These are phyloP conservation scores for Coilia nasus DNA, from an alignment of 2,797 vertebrate species.

Conservation along the genomic window DNA sequence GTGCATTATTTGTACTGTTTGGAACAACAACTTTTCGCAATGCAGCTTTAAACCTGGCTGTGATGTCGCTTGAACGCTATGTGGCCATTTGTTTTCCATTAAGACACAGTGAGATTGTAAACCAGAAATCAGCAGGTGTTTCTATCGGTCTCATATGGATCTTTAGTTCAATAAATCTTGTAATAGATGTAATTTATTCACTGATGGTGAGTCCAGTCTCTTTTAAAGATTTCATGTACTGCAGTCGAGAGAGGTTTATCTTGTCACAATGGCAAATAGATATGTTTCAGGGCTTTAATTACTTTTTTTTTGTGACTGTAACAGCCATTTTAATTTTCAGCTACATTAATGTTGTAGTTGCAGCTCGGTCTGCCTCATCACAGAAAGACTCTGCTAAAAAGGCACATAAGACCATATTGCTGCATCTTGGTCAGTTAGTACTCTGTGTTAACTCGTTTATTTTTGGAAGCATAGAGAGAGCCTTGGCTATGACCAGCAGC, in stretches of 20 bases:
- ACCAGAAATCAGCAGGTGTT: constrained; percentile 54
- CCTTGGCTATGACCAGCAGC: background rate
- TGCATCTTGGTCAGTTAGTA: constrained; percentile 53
- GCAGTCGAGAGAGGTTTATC: constrained; percentile 38
- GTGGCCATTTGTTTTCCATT: constrained; percentile 69
- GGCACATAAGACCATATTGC: constrained; percentile 47
- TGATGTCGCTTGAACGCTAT: constrained; percentile 72
- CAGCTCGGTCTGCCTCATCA: constrained; percentile 49
- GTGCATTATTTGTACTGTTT: constrained; percentile 46
- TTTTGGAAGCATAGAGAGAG: constrained; percentile 33
- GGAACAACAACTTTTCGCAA: constrained; percentile 30
- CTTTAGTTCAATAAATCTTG: constrained; percentile 42
- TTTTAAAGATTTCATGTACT: constrained; percentile 34
- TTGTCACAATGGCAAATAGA: constrained; percentile 40
- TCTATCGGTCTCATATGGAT: constrained; percentile 58
- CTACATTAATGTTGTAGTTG: constrained; percentile 49
- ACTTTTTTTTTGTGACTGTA: constrained; percentile 48
- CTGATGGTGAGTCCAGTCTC: constrained; percentile 21
- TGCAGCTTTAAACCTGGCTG: constrained; percentile 65
- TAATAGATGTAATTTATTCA: constrained; percentile 37
- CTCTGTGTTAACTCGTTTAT: constrained; percentile 53
- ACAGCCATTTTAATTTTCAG: constrained; percentile 42
- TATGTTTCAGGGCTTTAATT: constrained; percentile 32
- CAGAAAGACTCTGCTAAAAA: constrained; percentile 44
- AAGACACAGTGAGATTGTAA: constrained; percentile 61